Base-by-base conservation (phyloP, 2,797 vertebrate genomes). In the Acrossocheilus wenchowensis region DNA sequence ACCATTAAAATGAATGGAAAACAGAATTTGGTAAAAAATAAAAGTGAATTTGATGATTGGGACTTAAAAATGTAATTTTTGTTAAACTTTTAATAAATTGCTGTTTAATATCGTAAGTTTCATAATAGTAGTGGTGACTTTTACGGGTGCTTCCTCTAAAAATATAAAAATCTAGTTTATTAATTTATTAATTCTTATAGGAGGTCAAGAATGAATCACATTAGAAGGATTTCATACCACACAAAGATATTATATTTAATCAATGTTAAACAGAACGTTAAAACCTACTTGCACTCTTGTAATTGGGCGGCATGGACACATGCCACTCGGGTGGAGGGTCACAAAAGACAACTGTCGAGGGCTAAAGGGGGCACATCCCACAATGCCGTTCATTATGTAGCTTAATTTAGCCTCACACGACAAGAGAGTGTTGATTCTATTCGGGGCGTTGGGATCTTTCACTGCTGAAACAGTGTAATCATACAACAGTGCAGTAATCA, bases 381-480 rank as follows among this genome's bases (percentile, higher is more conserved):
- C 88, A 84, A 78, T 88, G 88, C 43, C 50, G 26, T 84, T 87
- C 86, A 89, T 87, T 90, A 90, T 87, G 72, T 15, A 15, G 62
- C 66, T 81, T 71, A 68, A 82, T 88, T 85, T 74, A 83, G 82
- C 48, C 45, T 62, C 30, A 21, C 85, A 83, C 74, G 82, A 78
- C 89, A 5, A 84, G 85, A 90, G 77, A 86, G 82, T 66, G 90
- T 92, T 68, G 34, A 88, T 78, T 52, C 88, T 90, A 89, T 91
- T 92, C 87, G 90, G 36, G 77, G 48, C 62, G 79, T 34, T n/a
- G 17, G 83, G 92, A 90, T 92, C 83, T 86, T 69, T 36, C 87
- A 89, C 81, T 90, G 91, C 90, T 89, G 50, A 86, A 78, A 86
- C 87, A 39, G 39, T 23, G 52, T 10, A 78, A 50, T 60, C 80